Evolutionary conservation across 2,797 vertebrate genomes (phyloP), one percentile per base, ranked within the genome.

Genomic region (Macrochelys suwanniensis): DNA sequence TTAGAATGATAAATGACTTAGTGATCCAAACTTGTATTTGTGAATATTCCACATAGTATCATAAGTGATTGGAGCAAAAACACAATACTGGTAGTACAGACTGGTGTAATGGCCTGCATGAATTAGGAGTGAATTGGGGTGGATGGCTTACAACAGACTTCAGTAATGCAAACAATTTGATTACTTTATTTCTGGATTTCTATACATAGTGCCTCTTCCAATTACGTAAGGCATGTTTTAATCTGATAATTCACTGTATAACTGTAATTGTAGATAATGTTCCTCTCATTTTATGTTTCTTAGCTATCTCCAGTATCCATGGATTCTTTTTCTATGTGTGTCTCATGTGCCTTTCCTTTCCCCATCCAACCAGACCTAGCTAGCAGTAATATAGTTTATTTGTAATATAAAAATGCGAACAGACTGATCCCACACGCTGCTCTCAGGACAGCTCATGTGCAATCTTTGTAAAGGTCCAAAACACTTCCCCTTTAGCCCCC

Each of bases 391-490:
- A 47, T 93, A 49, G 93, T 96, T 59, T 94, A 92, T 21, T n/a
- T 92, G 57, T 92, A 89, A 94, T 95, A 91, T 2, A 84, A 2
- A 49, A 80, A 77, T 31, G 82, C 2, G 74, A 93, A 87, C 49
- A 25, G 45, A 81, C 89, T 94, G 42, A 47, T 0, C 80, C 21
- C 78, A 25, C 91, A 4, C 78, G 90, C 5, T 78, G 61, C 61
- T 95, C 26, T 96, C n/a, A 85, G 49, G 56, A n/a, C 90, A 92
- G 85, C 86, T 84, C 81, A 56, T 88, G 86, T 80, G 83, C 81
- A 88, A 84, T 88, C 90, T 92, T 81, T 88, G 81, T 84, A 88
- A 88, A 88, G 84, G 77, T 84, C 76, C 86, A 88, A 92, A 88
- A 92, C 82, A 92, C 90, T 84, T 84, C 85, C 59, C 88, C 86